Evolutionary conservation across 2,797 vertebrate genomes (phyloP).

Genomic region (Sebastes melanostomus): DNA sequence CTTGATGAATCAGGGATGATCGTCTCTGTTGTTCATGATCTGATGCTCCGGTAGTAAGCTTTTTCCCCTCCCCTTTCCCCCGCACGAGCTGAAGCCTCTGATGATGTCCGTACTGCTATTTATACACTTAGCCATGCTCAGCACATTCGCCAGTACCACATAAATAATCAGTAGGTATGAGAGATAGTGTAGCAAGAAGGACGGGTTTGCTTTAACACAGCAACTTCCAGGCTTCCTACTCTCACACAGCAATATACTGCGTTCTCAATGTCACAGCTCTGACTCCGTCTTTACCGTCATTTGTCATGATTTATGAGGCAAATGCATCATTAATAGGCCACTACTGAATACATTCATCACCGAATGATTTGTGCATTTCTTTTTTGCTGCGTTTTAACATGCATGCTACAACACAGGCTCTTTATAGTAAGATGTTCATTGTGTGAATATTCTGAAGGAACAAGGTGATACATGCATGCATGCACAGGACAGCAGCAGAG

Average conservation of each 20-base stretch:
- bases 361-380: background rate
- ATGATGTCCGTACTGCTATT: slow-evolving; percentile 75
- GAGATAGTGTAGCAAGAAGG: slow-evolving; percentile 36
- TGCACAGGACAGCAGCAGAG: background rate
- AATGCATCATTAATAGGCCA: slow-evolving; percentile 15
- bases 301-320: slow-evolving; percentile 9
- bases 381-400: background rate
- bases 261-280: background rate
- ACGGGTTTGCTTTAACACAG: slow-evolving; percentile 51
- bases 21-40: slow-evolving; percentile 60
- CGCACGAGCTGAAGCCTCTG: slow-evolving; percentile 51
- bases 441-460: background rate
- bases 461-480: background rate
- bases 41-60: slow-evolving; percentile 62
- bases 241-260: background rate
- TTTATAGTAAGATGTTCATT: background rate
- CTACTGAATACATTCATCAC: slow-evolving; percentile 8
- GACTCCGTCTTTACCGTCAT: background rate
- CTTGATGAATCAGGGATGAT: slow-evolving; percentile 68
- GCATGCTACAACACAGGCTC: background rate
- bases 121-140: slow-evolving; percentile 73
- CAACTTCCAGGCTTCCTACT: slow-evolving; percentile 40
- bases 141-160: slow-evolving; percentile 71
- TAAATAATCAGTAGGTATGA: slow-evolving; percentile 71
- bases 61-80: slow-evolving; percentile 24